phyloP scores from a whole-genome alignment of 2,113 vertebrate species.

The Corythornis madagascariensis region DNA sequence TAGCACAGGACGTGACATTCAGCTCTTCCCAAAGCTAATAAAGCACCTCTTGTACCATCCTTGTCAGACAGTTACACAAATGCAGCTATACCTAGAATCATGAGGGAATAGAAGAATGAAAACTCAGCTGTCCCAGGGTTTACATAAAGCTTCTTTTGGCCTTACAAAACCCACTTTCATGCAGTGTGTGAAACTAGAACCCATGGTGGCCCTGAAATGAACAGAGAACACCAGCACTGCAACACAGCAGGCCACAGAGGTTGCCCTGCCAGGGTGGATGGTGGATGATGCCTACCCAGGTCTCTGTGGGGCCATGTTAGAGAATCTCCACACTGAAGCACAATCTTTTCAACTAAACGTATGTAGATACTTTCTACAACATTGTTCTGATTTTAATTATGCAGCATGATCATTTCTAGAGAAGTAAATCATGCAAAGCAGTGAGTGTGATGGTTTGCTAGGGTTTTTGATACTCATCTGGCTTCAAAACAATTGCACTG shows the following conservation, averaged over 20 bases:
- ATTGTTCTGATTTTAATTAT: not conserved
- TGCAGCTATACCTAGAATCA: not conserved
- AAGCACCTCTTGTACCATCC: not conserved
- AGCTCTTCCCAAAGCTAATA: not conserved
- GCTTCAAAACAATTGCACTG: not conserved
- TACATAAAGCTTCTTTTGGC: not conserved
- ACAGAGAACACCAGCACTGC: not conserved
- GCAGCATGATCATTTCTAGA: not conserved
- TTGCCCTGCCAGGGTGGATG: not conserved
- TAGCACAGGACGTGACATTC: not conserved
- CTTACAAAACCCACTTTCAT: not conserved
- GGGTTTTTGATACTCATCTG: not conserved
- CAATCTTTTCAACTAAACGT: not conserved
- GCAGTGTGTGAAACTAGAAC: not conserved
- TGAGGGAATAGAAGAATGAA: not conserved
- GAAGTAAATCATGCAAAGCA: not conserved
- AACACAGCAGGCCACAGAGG: not conserved
- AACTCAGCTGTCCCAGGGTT: not conserved
- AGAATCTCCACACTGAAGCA: not conserved
- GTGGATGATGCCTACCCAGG: not conserved
- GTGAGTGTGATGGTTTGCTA: not conserved
- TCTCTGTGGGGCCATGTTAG: not conserved
- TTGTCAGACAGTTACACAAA: not conserved
- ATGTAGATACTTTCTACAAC: not conserved
- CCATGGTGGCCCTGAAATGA: not conserved